Base-by-base conservation (phyloP, 2,888 invertebrate species). In the Rhopalosiphum nymphaeae region DNA sequence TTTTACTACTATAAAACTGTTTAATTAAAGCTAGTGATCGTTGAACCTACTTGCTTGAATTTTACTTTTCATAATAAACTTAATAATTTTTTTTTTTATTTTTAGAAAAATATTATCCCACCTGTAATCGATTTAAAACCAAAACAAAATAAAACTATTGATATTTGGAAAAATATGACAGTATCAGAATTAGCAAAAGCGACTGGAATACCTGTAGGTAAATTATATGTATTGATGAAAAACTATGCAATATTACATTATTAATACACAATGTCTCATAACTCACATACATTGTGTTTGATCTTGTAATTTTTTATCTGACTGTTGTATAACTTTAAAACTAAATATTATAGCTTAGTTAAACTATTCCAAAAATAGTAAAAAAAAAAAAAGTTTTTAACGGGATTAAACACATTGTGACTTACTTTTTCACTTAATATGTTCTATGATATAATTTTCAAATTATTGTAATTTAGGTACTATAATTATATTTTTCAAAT, bases 161-260 rank as follows among this genome's bases (percentile, higher is more conserved):
- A 97, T 90, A 96, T 98, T 95, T 98, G 98, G 98, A 96, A 97
- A 89, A 97, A 97, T 95, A 98, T 99, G 97, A 98, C 98, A 0
- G 97, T 98, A 0, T 95, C 96, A 53, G 97, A 99, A 95, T 96
- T 99, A 94, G 97, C 98, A 0, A 95, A 96, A 90, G 96, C 97
- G 0, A 95, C 98, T 57, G 96, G 96, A 9, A 97, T 97, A 95
- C 96, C 97, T 95, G 95, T 97, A 95, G 97, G 97, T 97, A 96
- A 96, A 95, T 95, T 67, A 53, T 85, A 36, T 78, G 13, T 94
- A 53, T 87, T 87, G 26, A 93, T 78, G 25, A 49, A 0, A 13
- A 49, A 46, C 25, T 53, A 36, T 21, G 11, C 78, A 78, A 9
- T 9, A 36, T 36, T 78, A 36, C 36, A 78, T 78, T 78, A 36